Evolutionary conservation across 2,797 vertebrate species (phyloP), one percentile per base, ranked within the genome.

Genomic region (Prunella strophiata): DNA sequence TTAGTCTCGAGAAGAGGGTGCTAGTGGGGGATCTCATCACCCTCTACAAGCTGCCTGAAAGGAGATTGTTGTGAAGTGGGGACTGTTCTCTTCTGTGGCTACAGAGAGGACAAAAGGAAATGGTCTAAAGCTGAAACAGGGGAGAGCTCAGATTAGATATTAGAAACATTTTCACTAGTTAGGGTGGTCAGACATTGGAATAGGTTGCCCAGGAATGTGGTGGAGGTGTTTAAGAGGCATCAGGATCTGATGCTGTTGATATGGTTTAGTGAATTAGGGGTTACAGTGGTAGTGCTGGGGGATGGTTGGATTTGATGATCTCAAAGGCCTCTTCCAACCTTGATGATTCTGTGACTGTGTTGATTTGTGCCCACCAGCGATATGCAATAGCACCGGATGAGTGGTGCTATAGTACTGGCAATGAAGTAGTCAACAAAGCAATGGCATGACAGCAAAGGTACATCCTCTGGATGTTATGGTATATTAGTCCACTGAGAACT

Each of bases 381-480:
- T 22, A 0, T 18, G 43, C 67, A 16, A 1, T 7, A 34, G 29
- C 34, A 9, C 32, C 10, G 9, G 8, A 8, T 57, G 57, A 22
- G 9, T 2, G 27, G 30, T 19, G 27, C 2, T 27, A 0, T 1
- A 29, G 1, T 18, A 10, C 18, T 40, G 48, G 48, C 47, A 55
- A 1, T 5, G 52, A 40, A 47, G 36, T 7, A 34, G 58, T 18
- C 45, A 47, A 0, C 16, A 3, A 11, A 51, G n/a, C 22, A 34
- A 19, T 17, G 18, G 19, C 14, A 34, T 47, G 10, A 3, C 30
- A n/a, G 22, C 50, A 34, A 19, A 75, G 6, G 38, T 17, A 29
- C 4, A 1, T 52, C 25, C 29, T 73, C 25, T 9, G 50, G 27
- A 3, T 67, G 30, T 34, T 42, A 7, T 0, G 0, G 30, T 42